phyloP scores from a whole-genome alignment of 2,797 vertebrate species.

The Benthosema pterotum region DNA sequence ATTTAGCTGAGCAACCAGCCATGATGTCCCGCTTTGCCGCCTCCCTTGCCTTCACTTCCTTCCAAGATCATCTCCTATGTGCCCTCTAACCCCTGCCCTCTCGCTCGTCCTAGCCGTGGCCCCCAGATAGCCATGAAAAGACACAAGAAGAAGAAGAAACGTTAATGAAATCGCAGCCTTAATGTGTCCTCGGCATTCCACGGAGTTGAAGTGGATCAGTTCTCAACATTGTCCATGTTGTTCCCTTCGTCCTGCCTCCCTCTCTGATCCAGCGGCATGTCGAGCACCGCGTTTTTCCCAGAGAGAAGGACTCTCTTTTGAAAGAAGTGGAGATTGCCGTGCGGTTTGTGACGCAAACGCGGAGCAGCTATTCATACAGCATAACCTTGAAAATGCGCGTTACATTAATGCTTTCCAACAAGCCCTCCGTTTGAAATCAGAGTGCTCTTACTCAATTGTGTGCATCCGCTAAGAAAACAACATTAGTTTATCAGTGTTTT shows the following conservation, averaged over 20 bases:
- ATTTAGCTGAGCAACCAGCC: constrained; percentile 62
- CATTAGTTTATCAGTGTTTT: too few species aligned
- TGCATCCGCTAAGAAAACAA: too few species aligned
- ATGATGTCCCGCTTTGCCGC: constrained; percentile 42
- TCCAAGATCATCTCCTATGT: constrained; percentile 29
- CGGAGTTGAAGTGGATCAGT: neutral
- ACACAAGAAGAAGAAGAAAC: constrained; percentile 11
- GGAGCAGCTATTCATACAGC: too few species aligned
- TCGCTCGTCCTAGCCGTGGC: constrained; percentile 26
- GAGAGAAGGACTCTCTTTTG: too few species aligned
- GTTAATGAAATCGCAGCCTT: neutral
- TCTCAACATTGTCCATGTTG: neutral
- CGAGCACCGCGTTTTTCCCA: too few species aligned
- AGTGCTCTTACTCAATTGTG: too few species aligned
- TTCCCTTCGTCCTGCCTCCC: neutral
- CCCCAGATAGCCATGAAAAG: constrained; percentile 38
- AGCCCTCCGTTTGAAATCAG: too few species aligned
- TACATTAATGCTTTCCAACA: too few species aligned
- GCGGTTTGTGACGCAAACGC: too few species aligned
- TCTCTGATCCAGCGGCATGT: too few species aligned
- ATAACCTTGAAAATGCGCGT: too few species aligned
- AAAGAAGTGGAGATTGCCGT: too few species aligned
- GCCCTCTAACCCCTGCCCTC: constrained; percentile 50
- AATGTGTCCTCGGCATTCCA: neutral
- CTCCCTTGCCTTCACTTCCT: constrained; percentile 22